A percentile compares a stretch with the other conserved stretches of the same genome.
phyloP scores from a whole-genome alignment of 2,797 vertebrate genomes.

The Brachymystax lenok region DNA sequence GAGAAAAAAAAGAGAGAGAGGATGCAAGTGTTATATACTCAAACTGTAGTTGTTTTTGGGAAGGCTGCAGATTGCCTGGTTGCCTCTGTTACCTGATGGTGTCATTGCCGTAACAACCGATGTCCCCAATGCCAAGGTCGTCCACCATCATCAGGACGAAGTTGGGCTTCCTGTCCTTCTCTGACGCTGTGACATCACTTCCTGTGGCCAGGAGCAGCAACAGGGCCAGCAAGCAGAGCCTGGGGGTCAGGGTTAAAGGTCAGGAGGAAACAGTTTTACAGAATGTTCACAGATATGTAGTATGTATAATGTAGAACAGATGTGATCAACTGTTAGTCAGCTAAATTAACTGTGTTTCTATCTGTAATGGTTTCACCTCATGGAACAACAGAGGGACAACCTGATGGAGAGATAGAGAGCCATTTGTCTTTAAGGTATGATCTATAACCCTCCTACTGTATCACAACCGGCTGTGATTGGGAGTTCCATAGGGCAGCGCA shows the following conservation, averaged over 20 bases:
- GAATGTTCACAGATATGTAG: background rate
- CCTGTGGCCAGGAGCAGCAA: constrained; percentile 37
- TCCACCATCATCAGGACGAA: constrained; percentile 87
- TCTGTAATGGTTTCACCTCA: background rate
- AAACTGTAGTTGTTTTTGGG: background rate
- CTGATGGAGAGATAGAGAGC: background rate
- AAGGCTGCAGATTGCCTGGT: background rate
- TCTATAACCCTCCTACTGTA: background rate
- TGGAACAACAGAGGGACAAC: background rate
- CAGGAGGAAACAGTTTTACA: background rate
- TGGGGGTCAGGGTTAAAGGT: constrained; percentile 8
- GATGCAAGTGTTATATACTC: background rate
- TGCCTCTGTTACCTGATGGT: constrained; percentile 83
- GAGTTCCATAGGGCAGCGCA: too few relatives aligned
- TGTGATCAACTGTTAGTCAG: background rate
- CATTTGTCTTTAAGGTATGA: too few relatives aligned
- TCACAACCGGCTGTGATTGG: background rate
- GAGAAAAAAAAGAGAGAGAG: constrained; percentile 35
- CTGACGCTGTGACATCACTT: constrained; percentile 33
- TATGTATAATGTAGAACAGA: too few relatives aligned
- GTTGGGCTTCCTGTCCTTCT: constrained; percentile 73
- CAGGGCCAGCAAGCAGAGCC: constrained; percentile 41
- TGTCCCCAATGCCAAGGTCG: constrained; percentile 87
- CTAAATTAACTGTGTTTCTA: background rate
- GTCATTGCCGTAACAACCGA: constrained; percentile 89